These are phyloP conservation scores for Clistopyga incitator DNA, from an alignment of 2,888 invertebrate genomes.

Conservation along the genomic window DNA sequence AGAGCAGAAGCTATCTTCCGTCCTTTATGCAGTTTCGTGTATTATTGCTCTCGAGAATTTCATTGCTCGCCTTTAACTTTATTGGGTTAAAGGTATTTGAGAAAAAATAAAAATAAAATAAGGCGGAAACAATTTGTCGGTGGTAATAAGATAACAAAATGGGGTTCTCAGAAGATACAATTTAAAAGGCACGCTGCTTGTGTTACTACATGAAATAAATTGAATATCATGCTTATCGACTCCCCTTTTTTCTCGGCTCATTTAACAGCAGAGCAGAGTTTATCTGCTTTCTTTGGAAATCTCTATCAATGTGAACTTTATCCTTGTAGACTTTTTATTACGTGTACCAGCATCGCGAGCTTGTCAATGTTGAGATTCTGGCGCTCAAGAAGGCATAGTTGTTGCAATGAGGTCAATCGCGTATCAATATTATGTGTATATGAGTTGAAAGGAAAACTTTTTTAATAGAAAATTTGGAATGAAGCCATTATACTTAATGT, in stretches of 20 bases:
- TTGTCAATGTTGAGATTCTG: constrained; percentile 11
- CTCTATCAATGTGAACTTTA: constrained; percentile 35
- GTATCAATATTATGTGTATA: no score
- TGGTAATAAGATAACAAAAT: constrained; percentile 1
- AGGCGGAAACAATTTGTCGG: not conserved
- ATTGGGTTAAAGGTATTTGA: constrained; percentile 35
- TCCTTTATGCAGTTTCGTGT: constrained; percentile 23
- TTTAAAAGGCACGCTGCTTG: not conserved
- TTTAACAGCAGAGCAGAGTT: constrained; percentile 44
- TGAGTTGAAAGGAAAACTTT: no score
- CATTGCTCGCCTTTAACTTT: constrained; percentile 30
- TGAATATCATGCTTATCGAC: constrained; percentile 36
- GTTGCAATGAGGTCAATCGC: no score
- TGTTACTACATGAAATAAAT: constrained; percentile 24
- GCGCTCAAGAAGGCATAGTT: no score
- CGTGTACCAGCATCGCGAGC: not conserved
- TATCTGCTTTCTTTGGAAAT: constrained; percentile 39
- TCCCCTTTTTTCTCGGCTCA: constrained; percentile 7
- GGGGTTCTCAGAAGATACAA: not conserved
- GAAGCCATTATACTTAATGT: no score
- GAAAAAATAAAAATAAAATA: not conserved
- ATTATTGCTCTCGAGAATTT: constrained; percentile 49
- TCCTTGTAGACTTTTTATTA: constrained; percentile 6
- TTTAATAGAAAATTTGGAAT: no score
- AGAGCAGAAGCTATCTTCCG: constrained; percentile 11